These are phyloP conservation scores for Ictalurus furcatus DNA, from an alignment of 2,113 vertebrate species.

Conservation along the genomic window DNA sequence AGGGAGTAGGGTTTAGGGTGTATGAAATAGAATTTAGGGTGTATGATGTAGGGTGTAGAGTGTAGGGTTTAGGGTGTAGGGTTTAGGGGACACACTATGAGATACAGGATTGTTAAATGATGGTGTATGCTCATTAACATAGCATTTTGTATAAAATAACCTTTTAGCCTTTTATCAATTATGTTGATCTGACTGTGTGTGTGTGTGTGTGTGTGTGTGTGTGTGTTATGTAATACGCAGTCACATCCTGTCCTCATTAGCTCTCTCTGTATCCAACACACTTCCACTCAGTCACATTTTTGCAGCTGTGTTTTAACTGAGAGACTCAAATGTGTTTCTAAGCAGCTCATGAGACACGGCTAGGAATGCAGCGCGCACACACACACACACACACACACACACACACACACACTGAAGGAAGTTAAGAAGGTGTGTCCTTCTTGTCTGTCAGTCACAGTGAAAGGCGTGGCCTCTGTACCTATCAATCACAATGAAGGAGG, in stretches of 20 bases:
- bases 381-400: not conserved
- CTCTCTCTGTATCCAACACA: not conserved
- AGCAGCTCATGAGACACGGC: not conserved
- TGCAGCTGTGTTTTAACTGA: not conserved
- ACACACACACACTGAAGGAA: not conserved
- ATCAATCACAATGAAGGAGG: not conserved
- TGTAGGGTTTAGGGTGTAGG: not conserved
- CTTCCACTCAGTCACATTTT: not conserved
- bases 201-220: not conserved
- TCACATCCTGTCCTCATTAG: not conserved
- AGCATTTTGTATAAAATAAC: not conserved
- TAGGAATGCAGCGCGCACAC: not conserved
- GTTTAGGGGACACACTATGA: not conserved
- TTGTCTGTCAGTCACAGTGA: not conserved
- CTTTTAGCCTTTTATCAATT: not conserved
- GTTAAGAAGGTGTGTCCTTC: not conserved
- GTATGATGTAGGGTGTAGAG: not conserved
- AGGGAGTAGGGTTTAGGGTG: not conserved
- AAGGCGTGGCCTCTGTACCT: not conserved
- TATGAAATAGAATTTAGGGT: too few species aligned
- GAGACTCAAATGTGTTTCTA: not conserved
- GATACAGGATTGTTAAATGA: not conserved
- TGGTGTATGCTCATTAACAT: not conserved
- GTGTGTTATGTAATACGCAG: not conserved
- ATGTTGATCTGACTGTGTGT: not conserved